Base-by-base conservation (phyloP, 2,888 invertebrate genomes). In the Tiliacea aurago region DNA sequence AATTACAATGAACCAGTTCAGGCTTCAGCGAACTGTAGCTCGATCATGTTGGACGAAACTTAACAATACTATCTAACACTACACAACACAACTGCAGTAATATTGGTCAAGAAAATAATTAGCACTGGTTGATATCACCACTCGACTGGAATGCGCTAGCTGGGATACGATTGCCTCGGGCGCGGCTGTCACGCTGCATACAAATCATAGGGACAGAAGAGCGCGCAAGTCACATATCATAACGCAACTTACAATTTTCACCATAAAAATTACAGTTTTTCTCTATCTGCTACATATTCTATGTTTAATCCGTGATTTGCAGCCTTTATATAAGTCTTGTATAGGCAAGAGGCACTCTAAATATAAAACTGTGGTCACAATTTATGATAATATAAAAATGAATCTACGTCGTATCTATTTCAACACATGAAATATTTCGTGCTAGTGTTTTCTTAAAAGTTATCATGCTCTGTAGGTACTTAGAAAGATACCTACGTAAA, bases 341-440 rank as follows among this genome's bases (percentile, higher is more conserved):
- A 95, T 93, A 96, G 96, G 96, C 96, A 96, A 97, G 97, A 97
- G 97, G 97, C 97, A 97, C 97, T 97, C 97, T 96, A 97, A 96
- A 96, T 97, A 97, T 96, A 97, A 96, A 96, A 96, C 95, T 93
- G 96, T 96, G 96, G 96, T 96, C 96, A 95, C 96, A 96, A 96
- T 96, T 94, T 91, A 93, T 92, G 89, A 92, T 94, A 94, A 92
- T 94, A 94, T 93, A 95, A 95, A 95, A 96, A 95, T 91, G 93
- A 94, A 93, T 93, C 95, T 95, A 95, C 94, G 82, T 88, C 90
- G 89, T 91, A 93, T 89, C 94, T 94, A 95, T 93, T 92, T 92
- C 91, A 94, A 94, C 91, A 92, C 91, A 91, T 93, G 90, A 92
- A 92, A 92, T 92, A 91, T 93, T 91, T 94, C 93, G 95, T 95